Percentiles rank a stretch among this genome's conserved stretches.
Conservation (phyloP, 2,113 vertebrate species). For the Tachycineta bicolor region DNA sequence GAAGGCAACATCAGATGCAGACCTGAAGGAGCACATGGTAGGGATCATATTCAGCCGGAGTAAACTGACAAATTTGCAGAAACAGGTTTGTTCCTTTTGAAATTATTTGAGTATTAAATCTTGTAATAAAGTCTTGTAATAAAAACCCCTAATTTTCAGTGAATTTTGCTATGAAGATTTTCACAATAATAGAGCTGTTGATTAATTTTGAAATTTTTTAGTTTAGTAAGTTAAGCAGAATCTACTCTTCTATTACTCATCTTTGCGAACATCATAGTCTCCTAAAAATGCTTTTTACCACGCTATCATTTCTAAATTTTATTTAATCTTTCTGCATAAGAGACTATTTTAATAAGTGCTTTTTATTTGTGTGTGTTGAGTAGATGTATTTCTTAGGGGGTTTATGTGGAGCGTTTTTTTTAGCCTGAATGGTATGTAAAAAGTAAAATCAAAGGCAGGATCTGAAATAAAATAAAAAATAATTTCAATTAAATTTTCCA, state of each 20-base stretch:
- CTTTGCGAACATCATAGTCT: neutral
- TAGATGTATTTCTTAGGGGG: neutral
- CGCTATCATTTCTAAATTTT: neutral
- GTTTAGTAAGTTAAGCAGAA: neutral
- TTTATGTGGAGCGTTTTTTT: neutral
- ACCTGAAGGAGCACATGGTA: conserved; percentile 99
- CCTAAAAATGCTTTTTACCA: neutral
- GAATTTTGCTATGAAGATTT: neutral
- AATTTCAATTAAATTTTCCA: neutral
- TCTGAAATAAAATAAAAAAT: neutral
- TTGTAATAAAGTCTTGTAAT: neutral
- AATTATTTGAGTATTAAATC: neutral
- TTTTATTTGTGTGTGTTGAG: neutral
- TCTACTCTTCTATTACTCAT: neutral
- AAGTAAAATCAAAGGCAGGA: neutral
- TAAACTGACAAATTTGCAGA: conserved; percentile 98
- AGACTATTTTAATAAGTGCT: neutral
- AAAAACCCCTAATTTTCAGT: neutral
- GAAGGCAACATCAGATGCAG: conserved; percentile 95
- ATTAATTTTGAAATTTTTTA: neutral
- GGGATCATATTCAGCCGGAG: conserved; percentile 99
- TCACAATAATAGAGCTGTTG: neutral
- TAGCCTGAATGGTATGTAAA: neutral
- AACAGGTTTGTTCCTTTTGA: conserved; percentile 84
- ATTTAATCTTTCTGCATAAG: neutral